These are phyloP conservation scores for Scrobipalpa atriplicella DNA, from an alignment of 2,888 invertebrate species.

Conservation along the genomic window DNA sequence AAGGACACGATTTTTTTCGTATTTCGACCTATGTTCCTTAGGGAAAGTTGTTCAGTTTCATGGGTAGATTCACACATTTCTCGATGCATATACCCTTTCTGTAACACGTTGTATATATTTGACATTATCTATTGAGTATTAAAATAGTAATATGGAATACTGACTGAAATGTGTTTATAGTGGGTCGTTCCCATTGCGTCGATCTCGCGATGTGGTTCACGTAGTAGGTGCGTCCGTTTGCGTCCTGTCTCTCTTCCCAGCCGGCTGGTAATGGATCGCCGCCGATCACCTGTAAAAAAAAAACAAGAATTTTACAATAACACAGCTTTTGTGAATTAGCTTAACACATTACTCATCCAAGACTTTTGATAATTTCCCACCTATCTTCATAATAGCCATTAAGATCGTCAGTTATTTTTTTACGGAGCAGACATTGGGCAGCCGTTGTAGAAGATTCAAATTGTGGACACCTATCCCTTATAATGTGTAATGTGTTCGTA, in stretches of 20 bases:
- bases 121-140: background rate
- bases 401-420: no score
- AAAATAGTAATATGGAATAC: conserved; percentile 43
- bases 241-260: conserved; percentile 99
- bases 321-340: no score
- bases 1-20: no score
- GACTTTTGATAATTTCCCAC: no score
- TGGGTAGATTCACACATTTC: no score
- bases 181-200: conserved; percentile 98
- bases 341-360: no score
- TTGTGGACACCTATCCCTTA: background rate
- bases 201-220: conserved; percentile 97
- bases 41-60: no score
- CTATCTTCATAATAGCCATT: no score
- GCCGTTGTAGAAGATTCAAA: background rate
- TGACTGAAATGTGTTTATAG: conserved; percentile 82
- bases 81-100: no score
- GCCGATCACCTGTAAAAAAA: conserved; percentile 69
- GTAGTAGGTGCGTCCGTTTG: conserved; percentile 98
- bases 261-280: conserved; percentile 90
- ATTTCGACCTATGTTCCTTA: no score
- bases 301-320: no score
- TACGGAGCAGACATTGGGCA: background rate
- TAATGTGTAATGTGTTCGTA: background rate
- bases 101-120: no score